Percentiles rank a stretch among this genome's conserved stretches.
Conservation (phyloP, 2,113 vertebrate species). For the Gobiocypris rarus region DNA sequence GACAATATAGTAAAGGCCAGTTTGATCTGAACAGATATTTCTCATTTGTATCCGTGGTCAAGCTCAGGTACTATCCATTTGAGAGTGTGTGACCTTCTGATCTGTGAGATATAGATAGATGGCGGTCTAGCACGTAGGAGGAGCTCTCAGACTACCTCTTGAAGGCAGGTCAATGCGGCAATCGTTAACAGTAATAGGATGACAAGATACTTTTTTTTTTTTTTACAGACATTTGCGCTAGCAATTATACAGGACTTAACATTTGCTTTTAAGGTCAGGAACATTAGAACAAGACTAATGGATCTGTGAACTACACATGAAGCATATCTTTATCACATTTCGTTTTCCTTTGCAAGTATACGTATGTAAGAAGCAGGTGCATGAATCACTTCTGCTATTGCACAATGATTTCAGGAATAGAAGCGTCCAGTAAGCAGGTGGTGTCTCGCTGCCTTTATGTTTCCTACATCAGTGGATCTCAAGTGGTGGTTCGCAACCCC, state of each 20-base stretch:
- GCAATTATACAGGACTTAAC: conserved; percentile 48
- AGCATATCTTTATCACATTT: conserved; percentile 28
- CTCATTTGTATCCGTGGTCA: background rate
- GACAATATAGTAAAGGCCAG: background rate
- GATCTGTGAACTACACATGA: conserved; percentile 10
- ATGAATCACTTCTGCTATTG: conserved; percentile 32
- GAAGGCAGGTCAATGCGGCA: conserved; percentile 43
- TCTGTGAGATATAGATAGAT: conserved; percentile 24
- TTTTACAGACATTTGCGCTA: conserved; percentile 39
- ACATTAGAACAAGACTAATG: conserved; percentile 35
- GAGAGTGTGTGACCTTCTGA: conserved; percentile 18
- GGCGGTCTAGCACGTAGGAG: conserved; percentile 27
- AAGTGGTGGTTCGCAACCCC: background rate
- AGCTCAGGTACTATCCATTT: conserved; percentile 25
- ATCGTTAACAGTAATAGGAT: conserved; percentile 49
- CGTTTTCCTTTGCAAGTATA: background rate
- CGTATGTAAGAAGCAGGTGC: conserved; percentile 13
- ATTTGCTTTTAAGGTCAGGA: conserved; percentile 53
- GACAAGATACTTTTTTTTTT: conserved; percentile 44
- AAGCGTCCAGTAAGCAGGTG: conserved; percentile 40
- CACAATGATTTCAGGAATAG: background rate
- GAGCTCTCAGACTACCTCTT: conserved; percentile 36
- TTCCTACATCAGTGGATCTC: background rate
- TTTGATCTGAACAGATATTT: conserved; percentile 25
- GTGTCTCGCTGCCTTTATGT: background rate